Evolutionary conservation across 1,140 invertebrate genomes (phyloP), one percentile per base, ranked within the genome.

Genomic region (Prorops nasuta): DNA sequence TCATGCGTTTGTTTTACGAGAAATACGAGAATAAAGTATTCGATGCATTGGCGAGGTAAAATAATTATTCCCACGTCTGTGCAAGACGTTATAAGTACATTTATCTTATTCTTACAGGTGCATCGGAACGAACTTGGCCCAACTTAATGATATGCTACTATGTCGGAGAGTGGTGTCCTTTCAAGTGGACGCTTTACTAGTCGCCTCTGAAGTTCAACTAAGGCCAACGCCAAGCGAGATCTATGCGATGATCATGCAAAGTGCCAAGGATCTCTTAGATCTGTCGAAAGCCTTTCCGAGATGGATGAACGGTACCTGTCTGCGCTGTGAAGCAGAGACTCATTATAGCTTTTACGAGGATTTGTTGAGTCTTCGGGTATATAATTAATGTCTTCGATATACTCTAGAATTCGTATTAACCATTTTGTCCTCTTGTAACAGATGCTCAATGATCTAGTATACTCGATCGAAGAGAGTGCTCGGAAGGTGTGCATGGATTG

Each of bases 291-390:
- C 76, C 4, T 91, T 94, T 69, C 80, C 86, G 0, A 83, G 92
- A 7, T 95, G 92, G 92, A 89, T 91, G 85, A 78, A 85, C 51
- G 84, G 85, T n/a, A 90, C 86, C 9, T 94, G 92, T 67, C 64
- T 90, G 0, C 81, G 85, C 21, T 88, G 85, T 51, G 82, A 82
- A 35, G 76, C 82, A 67, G 72, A 84, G 71, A 79, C 75, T 68
- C 64, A 85, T 65, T 82, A 88, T 74, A 81, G 79, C 1, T 94
- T 87, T 69, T 92, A 86, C 56, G 85, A 91, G 38, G 91, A 95
- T 58, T 77, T 94, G 1, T 77, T 88, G 9, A 76, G 81, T 35
- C 71, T 86, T 56, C 71, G 79, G 38, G 78, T 71, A 28, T 28
- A 10, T 28, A 28, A 28, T 28, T 28, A 35, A 35, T 4, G 3